Evolutionary conservation across 2,797 vertebrate species (phyloP).

Genomic region (Amblyopsis hoosieri): DNA sequence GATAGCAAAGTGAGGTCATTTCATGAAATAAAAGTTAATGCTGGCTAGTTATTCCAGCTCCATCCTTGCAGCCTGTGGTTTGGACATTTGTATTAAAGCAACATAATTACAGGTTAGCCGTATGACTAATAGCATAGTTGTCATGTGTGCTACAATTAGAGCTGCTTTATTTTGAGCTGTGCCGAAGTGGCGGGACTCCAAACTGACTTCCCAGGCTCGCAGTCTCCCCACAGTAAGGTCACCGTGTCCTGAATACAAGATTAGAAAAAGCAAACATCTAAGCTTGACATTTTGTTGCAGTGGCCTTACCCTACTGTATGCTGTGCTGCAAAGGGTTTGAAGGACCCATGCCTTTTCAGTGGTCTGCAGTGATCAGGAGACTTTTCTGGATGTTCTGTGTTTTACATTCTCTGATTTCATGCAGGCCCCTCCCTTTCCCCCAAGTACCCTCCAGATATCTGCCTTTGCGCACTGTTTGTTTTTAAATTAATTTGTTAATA

Average conservation of each 20-base stretch:
- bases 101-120: constrained; percentile 23
- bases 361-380: constrained; percentile 11
- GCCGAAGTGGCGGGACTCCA: background rate
- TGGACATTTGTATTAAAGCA: constrained; percentile 29
- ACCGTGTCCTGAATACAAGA: constrained; percentile 11
- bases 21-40: constrained; percentile 9
- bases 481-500: no score
- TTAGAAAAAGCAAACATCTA: constrained; percentile 1
- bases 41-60: constrained; percentile 13
- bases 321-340: constrained; percentile 1
- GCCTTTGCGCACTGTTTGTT: no score
- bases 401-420: no score
- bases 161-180: constrained; percentile 20
- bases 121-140: background rate
- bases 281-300: constrained; percentile 12
- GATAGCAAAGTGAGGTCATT: constrained; percentile 16
- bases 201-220: constrained; percentile 3
- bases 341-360: constrained; percentile 5
- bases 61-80: background rate
- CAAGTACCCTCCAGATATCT: no score
- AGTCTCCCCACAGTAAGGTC: background rate
- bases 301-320: constrained; percentile 1
- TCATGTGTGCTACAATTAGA: background rate
- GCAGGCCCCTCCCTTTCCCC: no score
- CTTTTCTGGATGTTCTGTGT: constrained; percentile 11